Percentiles rank a stretch among this genome's conserved stretches.
Evolutionary conservation across 2,888 invertebrate species (phyloP).

Genomic region (Eupithecia centaureata): DNA sequence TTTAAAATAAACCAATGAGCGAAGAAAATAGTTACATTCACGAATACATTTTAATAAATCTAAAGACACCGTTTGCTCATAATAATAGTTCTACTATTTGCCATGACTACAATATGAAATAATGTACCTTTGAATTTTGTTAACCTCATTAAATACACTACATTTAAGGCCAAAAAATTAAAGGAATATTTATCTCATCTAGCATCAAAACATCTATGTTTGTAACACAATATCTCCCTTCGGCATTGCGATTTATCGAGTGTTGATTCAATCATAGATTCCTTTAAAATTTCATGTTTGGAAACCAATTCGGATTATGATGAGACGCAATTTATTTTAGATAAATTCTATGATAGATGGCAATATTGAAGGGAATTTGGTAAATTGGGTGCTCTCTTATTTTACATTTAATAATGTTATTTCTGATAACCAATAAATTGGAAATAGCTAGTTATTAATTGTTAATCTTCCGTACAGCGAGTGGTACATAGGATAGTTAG

Average conservation of each 20-base stretch:
- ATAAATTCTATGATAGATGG: conserved; percentile 43
- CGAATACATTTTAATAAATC: too few relatives aligned
- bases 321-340: conserved; percentile 57
- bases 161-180: not conserved
- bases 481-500: too few relatives aligned
- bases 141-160: too few relatives aligned
- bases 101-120: too few relatives aligned
- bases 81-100: too few relatives aligned
- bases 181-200: conserved; percentile 21
- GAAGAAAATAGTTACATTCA: too few relatives aligned
- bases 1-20: too few relatives aligned
- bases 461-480: too few relatives aligned
- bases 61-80: too few relatives aligned
- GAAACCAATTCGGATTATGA: conserved; percentile 71
- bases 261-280: conserved; percentile 80
- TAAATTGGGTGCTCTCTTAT: not conserved
- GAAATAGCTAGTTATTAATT: too few relatives aligned
- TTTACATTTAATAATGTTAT: not conserved
- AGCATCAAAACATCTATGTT: conserved; percentile 38
- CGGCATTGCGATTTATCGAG: conserved; percentile 64
- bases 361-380: conserved; percentile 20
- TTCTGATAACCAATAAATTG: too few relatives aligned
- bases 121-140: too few relatives aligned
- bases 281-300: conserved; percentile 72
- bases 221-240: conserved; percentile 58